Base-by-base conservation (phyloP, 2,888 invertebrate species). In the Dynastes tityus region DNA sequence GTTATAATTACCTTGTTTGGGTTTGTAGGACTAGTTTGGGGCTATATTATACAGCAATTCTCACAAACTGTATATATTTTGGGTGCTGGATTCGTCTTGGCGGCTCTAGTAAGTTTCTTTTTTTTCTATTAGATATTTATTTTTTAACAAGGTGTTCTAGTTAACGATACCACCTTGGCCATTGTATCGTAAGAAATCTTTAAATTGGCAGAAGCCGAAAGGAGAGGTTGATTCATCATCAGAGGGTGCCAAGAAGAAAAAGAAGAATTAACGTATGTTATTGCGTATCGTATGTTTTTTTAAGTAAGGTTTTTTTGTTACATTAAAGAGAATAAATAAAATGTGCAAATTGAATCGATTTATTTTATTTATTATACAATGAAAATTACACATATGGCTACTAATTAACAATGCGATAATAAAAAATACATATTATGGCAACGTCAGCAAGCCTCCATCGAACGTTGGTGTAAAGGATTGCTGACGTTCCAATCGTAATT, bases 141-240 rank as follows among this genome's bases (percentile, higher is more conserved):
- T 76, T 80, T 37, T 5, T 37, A 5, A 37, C 0, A 37, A 37
- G 32, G 84, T 84, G 84, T 85, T 87, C 3, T 84, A 94, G 94
- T 88, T 97, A 64, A 97, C 97, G 0, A 93, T 98, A 84, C 98
- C 98, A 37, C 97, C 98, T n/a, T 98, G 98, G 98, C 97, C 98
- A 0, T 95, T 98, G 92, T 98, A 97, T 86, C 92, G 97, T 81
- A 93, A 93, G 81, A 96, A 96, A 86, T 94, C 97, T 1, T 89
- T 98, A 4, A 94, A 94, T 81, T 98, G 98, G 98, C 97, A 96
- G 87, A 96, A 96, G 86, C 92, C 95, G 3, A 89, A 91, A 77
- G 89, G 89, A 67, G 90, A 90, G 80, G 82, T 82, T 8, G 85
- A 86, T 63, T 80, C 55, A 4, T 3, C 84, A 16, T 81, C 79